Percentiles rank a stretch among this genome's conserved stretches.
These are phyloP conservation scores for Noctua janthina DNA, from an alignment of 2,888 invertebrate genomes.

Conservation along the genomic window DNA sequence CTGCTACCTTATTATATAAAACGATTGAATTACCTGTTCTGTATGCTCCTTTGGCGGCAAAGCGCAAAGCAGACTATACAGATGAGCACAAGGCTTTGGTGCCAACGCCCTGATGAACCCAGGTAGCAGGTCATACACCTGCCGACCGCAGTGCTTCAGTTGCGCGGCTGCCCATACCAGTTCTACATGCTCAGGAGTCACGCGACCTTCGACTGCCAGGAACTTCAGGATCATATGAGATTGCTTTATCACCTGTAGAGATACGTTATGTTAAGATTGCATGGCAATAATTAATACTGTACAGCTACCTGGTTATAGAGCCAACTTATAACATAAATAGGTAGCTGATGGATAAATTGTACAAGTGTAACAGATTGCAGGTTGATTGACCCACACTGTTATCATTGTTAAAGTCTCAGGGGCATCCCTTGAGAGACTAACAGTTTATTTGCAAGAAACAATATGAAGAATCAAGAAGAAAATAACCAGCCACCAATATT, in stretches of 20 bases:
- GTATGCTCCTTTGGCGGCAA: constrained; percentile 97
- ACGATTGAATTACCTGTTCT: constrained; percentile 92
- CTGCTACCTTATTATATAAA: neutral
- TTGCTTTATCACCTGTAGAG: constrained; percentile 95
- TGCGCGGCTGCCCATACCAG: constrained; percentile 98
- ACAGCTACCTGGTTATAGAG: neutral
- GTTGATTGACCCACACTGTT: neutral
- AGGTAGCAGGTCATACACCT: constrained; percentile 97
- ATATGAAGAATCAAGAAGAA: neutral
- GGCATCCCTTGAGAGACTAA: neutral
- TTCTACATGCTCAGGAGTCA: constrained; percentile 97
- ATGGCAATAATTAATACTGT: neutral
- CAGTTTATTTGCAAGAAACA: neutral
- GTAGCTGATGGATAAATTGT: too few relatives aligned
- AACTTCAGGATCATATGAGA: constrained; percentile 98
- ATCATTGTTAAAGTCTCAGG: neutral
- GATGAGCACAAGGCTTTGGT: constrained; percentile 96
- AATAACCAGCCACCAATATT: neutral
- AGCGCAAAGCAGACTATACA: constrained; percentile 96
- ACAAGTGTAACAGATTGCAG: neutral
- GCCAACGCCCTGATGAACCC: constrained; percentile 97
- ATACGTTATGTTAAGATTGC: neutral
- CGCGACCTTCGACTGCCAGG: constrained; percentile 97
- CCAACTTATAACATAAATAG: neutral
- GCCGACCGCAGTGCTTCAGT: constrained; percentile 98